A percentile compares a stretch with the other conserved stretches of the same genome.
These are phyloP conservation scores for Uropetala carovei DNA, from an alignment of 2,888 invertebrate species.

Conservation along the genomic window DNA sequence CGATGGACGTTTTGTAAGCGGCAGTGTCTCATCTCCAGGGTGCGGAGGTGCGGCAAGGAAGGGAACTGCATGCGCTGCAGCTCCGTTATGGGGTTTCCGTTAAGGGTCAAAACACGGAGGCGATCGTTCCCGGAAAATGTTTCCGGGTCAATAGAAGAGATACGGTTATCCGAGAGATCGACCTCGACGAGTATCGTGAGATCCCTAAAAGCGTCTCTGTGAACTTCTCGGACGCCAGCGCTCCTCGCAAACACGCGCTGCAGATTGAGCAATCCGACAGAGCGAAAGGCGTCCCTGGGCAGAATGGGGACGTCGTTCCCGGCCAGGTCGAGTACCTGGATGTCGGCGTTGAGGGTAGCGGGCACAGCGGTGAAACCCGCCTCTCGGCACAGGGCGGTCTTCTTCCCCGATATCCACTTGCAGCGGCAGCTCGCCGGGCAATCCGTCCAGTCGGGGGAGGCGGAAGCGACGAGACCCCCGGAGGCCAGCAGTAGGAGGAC, in stretches of 20 bases:
- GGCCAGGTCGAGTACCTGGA: constrained; percentile 91
- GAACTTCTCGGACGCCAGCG: constrained; percentile 85
- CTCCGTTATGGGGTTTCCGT: constrained; percentile 87
- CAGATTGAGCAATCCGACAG: constrained; percentile 87
- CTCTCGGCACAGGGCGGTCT: constrained; percentile 90
- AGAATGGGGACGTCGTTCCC: constrained; percentile 87
- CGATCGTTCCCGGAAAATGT: constrained; percentile 92
- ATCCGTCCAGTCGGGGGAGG: constrained; percentile 89
- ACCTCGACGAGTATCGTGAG: constrained; percentile 91
- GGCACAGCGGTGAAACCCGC: constrained; percentile 89
- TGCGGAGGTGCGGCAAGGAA: constrained; percentile 86
- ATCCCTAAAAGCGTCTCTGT: constrained; percentile 91
- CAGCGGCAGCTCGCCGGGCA: constrained; percentile 92
- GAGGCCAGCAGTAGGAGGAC: constrained; percentile 54
- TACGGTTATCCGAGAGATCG: constrained; percentile 89
- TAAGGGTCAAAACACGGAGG: constrained; percentile 85
- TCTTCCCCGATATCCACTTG: constrained; percentile 95
- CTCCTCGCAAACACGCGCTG: constrained; percentile 89
- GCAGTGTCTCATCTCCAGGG: constrained; percentile 88
- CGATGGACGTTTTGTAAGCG: constrained; percentile 85
- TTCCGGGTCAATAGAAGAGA: constrained; percentile 84
- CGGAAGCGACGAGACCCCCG: constrained; percentile 64
- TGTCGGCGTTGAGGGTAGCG: constrained; percentile 83
- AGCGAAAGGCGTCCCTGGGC: constrained; percentile 87
- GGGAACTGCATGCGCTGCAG: constrained; percentile 89